Evolutionary conservation across 2,113 vertebrate species (phyloP), one percentile per base, ranked within the genome.

Genomic region (Callaeas wilsoni): DNA sequence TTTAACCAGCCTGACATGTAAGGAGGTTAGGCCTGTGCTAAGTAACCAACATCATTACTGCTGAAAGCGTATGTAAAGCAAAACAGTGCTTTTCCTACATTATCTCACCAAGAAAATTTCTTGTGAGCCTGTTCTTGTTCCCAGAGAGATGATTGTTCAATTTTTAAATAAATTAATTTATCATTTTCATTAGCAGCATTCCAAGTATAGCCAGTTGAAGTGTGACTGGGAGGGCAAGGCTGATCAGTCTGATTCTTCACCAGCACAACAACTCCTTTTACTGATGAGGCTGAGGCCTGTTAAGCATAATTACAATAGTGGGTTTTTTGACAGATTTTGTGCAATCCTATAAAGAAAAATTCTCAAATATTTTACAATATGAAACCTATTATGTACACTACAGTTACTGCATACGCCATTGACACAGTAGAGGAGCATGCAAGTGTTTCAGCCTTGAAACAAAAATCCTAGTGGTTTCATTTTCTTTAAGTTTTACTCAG

Each of bases 241-340:
- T 20, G 79, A 39, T 88, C 62, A 1, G 26, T 37, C 13, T 25
- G 89, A 53, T 60, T 91, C 97, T 98, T 99, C 63, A 99, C 89
- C 82, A 98, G 95, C 39, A 99, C 44, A 73, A 98, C 97, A 52
- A 99, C 83, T 81, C 99, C 99, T 97, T 98, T 98, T 25, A 98
- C 98, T 64, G 97, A 69, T 21, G 97, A 97, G 70, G 64, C 68
- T 46, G 89, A 83, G 83, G 96, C 98, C 99, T 99, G 88, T 86
- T 39, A 94, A 63, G 87, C 26, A 94, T 7, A 95, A 89, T 63
- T 75, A 75, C 47, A 97, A 49, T 1, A 77, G 16, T 25, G 29
- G 93, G 92, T 88, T 29, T 32, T 94, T 53, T 59, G 50, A 86
- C 23, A 63, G 47, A 44, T 80, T 74, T 80, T 63, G 81, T 64